A percentile compares a stretch with the other conserved stretches of the same genome.
Evolutionary conservation across 2,797 vertebrate genomes (phyloP).

Genomic region (Paratrypauchen microcephalus): DNA sequence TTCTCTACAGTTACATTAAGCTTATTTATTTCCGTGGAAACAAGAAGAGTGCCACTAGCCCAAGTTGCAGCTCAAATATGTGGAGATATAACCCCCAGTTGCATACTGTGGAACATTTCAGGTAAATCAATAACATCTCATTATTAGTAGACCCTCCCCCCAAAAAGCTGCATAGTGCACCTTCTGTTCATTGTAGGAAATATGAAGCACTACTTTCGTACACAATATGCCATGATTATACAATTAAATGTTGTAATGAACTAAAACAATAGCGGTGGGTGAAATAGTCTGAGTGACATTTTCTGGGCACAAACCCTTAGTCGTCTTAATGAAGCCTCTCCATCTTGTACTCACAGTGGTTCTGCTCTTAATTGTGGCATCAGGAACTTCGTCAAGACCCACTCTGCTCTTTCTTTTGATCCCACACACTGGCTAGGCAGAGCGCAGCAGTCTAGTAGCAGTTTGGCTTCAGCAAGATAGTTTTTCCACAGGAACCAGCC

Average conservation of each 20-base stretch:
- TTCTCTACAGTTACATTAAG: too few relatives aligned
- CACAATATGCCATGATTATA: constrained; percentile 32
- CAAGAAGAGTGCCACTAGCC: too few relatives aligned
- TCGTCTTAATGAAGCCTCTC: constrained; percentile 51
- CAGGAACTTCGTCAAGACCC: constrained; percentile 61
- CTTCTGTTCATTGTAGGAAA: background rate
- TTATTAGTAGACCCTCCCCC: too few relatives aligned
- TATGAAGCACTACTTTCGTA: constrained; percentile 2
- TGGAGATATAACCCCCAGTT: too few relatives aligned
- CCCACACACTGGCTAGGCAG: constrained; percentile 66
- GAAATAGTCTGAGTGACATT: constrained; percentile 34
- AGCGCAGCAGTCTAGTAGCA: constrained; percentile 68
- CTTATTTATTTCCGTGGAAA: too few relatives aligned
- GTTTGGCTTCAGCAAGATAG: constrained; percentile 57
- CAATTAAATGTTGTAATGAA: constrained; percentile 30
- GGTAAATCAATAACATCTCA: too few relatives aligned
- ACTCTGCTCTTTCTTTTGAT: constrained; percentile 71
- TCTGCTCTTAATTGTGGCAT: constrained; percentile 76
- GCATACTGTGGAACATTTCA: too few relatives aligned
- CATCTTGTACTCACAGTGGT: constrained; percentile 61
- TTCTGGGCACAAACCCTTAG: constrained; percentile 48
- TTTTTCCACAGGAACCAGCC: constrained; percentile 75
- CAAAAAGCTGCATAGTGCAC: background rate
- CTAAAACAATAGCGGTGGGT: constrained; percentile 38
- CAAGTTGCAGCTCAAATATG: too few relatives aligned